phyloP scores from a whole-genome alignment of 2,113 vertebrate species.

The Macrotis lagotis region DNA sequence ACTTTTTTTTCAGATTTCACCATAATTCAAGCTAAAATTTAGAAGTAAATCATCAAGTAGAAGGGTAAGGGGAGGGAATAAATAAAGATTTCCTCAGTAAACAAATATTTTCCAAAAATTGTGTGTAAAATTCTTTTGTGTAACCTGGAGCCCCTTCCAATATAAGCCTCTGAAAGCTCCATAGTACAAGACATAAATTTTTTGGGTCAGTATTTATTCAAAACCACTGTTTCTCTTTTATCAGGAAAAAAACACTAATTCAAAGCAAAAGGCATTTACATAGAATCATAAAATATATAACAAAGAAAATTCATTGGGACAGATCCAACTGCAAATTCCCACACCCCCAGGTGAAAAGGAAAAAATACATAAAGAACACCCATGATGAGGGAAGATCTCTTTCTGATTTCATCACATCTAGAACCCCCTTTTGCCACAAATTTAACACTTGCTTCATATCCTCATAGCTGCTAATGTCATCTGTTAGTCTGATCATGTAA shows the following conservation, averaged over 20 bases:
- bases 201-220: not conserved
- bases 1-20: not conserved
- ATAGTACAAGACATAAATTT: not conserved
- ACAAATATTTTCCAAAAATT: not conserved
- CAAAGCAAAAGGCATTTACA: not conserved
- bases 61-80: not conserved
- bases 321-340: not conserved
- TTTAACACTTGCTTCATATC: not conserved
- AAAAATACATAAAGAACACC: not conserved
- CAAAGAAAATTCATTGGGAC: not conserved
- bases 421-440: not conserved
- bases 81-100: not conserved
- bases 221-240: not conserved
- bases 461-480: not conserved
- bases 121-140: not conserved
- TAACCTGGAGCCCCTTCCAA: not conserved
- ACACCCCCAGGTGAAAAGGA: not conserved
- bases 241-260: not conserved
- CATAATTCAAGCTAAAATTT: not conserved
- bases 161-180: not conserved
- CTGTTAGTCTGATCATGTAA: not conserved
- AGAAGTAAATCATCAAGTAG: not conserved
- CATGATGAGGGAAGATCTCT: not conserved
- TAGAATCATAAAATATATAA: not conserved
- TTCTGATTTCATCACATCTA: not conserved